A percentile compares a stretch with the other conserved stretches of the same genome.
Evolutionary conservation across 1,140 invertebrate genomes (phyloP).

Genomic region (Caenorhabditis remanei): DNA sequence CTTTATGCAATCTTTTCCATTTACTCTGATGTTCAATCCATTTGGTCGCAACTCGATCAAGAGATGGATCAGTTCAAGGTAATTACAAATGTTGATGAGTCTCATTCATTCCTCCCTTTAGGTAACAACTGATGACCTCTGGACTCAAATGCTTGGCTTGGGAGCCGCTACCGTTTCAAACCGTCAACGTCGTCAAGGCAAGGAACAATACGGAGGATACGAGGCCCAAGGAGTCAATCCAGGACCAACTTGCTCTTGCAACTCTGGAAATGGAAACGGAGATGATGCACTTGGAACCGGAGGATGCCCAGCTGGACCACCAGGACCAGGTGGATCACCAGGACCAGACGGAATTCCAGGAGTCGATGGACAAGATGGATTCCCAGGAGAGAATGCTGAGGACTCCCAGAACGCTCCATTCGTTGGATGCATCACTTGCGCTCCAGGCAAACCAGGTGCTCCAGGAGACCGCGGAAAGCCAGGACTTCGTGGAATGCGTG

Average conservation of each 20-base stretch:
- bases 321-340: conserved; percentile 58
- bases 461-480: conserved; percentile 65
- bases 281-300: conserved; percentile 60
- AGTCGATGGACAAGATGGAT: conserved; percentile 60
- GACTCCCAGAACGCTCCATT: conserved; percentile 69
- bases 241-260: conserved; percentile 58
- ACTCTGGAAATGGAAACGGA: conserved; percentile 60
- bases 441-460: conserved; percentile 64
- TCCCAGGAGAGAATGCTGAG: conserved; percentile 68
- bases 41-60: conserved; percentile 72
- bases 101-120: conserved; percentile 39
- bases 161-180: conserved; percentile 74
- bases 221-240: conserved; percentile 63
- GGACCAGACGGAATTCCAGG: conserved; percentile 58
- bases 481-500: conserved; percentile 71
- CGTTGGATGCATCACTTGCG: conserved; percentile 70
- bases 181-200: conserved; percentile 72
- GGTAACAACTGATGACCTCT: conserved; percentile 73
- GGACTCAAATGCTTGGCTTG: conserved; percentile 72
- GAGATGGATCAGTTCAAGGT: conserved; percentile 75
- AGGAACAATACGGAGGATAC: conserved; percentile 72
- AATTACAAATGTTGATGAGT: conserved; percentile 2
- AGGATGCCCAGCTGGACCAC: conserved; percentile 62
- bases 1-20: conserved; percentile 69
- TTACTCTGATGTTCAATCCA: conserved; percentile 73